Evolutionary conservation across 2,888 invertebrate genomes (phyloP).

Genomic region (Eugnorisma glareosa): DNA sequence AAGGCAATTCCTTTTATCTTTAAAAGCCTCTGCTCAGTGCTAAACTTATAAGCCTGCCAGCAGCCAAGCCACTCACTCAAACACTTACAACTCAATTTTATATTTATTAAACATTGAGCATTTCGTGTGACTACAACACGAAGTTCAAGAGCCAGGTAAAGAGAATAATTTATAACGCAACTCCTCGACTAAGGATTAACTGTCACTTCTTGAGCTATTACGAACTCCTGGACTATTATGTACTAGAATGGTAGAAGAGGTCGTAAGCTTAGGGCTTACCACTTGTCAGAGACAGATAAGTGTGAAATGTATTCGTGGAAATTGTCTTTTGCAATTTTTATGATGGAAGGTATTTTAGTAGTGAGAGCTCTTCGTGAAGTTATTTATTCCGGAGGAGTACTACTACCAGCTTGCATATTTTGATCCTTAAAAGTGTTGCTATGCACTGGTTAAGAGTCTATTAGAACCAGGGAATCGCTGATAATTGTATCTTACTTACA

Average conservation of each 20-base stretch:
- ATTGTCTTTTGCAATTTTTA: constrained; percentile 22
- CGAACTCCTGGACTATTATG: constrained; percentile 43
- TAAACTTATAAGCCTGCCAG: constrained; percentile 2
- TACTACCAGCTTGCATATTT: not conserved
- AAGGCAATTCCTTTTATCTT: constrained; percentile 3
- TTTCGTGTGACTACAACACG: not conserved
- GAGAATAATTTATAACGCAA: constrained; percentile 53
- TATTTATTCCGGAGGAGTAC: not conserved
- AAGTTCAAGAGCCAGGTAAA: constrained; percentile 35
- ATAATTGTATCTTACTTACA: too few relatives aligned
- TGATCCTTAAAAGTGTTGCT: not conserved
- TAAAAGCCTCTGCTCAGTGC: not conserved
- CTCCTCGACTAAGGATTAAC: constrained; percentile 53
- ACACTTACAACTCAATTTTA: constrained; percentile 14
- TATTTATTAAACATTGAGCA: constrained; percentile 22
- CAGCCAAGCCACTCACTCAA: not conserved
- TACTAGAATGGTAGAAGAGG: constrained; percentile 12
- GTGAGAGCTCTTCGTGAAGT: not conserved
- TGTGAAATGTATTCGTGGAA: constrained; percentile 8
- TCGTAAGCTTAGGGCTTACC: constrained; percentile 25
- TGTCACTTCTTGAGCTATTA: constrained; percentile 45
- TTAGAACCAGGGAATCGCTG: too few relatives aligned
- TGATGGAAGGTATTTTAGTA: not conserved
- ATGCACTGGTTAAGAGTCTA: too few relatives aligned
- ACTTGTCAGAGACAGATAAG: constrained; percentile 1